Percentiles rank a stretch among this genome's conserved stretches.
phyloP scores from a whole-genome alignment of 2,113 vertebrate genomes.

The Myotis davidii region DNA sequence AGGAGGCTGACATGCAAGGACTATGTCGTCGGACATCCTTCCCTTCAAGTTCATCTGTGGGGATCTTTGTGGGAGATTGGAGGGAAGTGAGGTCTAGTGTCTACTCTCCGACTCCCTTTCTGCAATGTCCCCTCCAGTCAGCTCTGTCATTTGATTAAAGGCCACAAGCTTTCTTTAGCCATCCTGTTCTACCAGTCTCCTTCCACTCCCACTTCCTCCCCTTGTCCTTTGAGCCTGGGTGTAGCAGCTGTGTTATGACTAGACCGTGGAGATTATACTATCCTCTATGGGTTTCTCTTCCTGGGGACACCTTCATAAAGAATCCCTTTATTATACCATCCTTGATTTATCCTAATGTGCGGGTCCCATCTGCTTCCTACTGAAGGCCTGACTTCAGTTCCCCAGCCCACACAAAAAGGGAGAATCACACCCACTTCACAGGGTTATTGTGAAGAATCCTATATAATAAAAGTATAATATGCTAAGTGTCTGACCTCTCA shows the following conservation, averaged over 20 bases:
- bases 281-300: neutral
- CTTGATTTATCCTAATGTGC: neutral
- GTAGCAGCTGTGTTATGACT: neutral
- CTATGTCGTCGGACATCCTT: neutral
- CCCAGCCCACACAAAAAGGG: neutral
- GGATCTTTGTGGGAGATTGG: neutral
- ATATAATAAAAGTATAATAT: too few species aligned
- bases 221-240: neutral
- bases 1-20: neutral
- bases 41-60: neutral
- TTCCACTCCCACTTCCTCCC: neutral
- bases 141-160: neutral
- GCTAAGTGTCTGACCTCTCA: too few species aligned
- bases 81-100: neutral
- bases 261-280: neutral
- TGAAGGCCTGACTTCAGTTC: neutral
- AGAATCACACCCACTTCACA: neutral
- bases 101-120: neutral
- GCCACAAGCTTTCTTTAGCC: neutral
- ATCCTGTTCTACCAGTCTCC: neutral
- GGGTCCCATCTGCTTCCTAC: neutral
- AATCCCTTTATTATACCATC: neutral
- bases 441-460: neutral
- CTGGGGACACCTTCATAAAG: neutral
- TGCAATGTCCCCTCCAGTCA: neutral